These are phyloP conservation scores for Pomacea maculata DNA, from an alignment of 1,140 invertebrate species.

Conservation along the genomic window DNA sequence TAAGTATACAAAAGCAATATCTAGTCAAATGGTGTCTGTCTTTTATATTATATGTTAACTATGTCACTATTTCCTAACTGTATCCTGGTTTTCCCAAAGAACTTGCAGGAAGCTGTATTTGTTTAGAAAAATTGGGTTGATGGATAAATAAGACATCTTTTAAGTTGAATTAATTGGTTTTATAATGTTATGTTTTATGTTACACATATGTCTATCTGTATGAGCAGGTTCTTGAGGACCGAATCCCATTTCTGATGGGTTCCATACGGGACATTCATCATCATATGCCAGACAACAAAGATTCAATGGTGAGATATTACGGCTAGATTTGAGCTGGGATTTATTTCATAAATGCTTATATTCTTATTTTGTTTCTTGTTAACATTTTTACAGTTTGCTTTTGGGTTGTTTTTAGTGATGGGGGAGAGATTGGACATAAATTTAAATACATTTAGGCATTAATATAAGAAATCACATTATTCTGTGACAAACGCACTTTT, in stretches of 20 bases:
- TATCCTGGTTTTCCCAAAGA: not conserved
- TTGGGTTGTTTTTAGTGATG: not conserved
- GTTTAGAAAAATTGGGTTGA: too few species aligned
- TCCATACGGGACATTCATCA: conserved; percentile 95
- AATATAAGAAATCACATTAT: too few species aligned
- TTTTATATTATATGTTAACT: not conserved
- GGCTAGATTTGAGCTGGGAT: not conserved
- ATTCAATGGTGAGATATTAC: conserved; percentile 77
- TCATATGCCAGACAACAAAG: conserved; percentile 81
- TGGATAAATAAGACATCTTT: too few species aligned
- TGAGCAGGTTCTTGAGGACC: conserved; percentile 77
- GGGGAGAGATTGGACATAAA: too few species aligned
- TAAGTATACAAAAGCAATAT: conserved; percentile 61
- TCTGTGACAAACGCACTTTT: too few species aligned
- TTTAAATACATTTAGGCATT: too few species aligned
- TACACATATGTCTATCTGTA: conserved; percentile 5
- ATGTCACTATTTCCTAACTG: not conserved
- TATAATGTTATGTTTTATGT: not conserved
- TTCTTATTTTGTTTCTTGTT: not conserved
- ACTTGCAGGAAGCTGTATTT: too few species aligned
- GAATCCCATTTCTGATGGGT: conserved; percentile 96
- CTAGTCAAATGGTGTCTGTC: not conserved
- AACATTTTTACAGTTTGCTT: not conserved
- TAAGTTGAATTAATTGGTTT: too few species aligned
- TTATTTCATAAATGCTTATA: not conserved